Percentiles rank a stretch among this genome's conserved stretches.
Conservation (phyloP, 64 coral and sea anemone species). For the Porites australiensis region DNA sequence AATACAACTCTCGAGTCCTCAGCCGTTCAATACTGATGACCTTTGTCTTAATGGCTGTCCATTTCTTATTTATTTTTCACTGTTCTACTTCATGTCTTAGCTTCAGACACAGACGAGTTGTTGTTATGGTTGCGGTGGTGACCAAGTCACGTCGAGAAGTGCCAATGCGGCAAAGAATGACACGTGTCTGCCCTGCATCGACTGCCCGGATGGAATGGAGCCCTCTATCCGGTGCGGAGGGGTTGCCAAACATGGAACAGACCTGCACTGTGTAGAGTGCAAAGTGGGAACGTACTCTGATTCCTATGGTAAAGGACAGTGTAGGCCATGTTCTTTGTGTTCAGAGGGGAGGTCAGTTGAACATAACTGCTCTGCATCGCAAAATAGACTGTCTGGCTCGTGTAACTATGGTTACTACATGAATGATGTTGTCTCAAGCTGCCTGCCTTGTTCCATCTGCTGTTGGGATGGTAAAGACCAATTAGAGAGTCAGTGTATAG, state of each 20-base stretch:
- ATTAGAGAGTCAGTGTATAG: neutral
- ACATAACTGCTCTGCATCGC: neutral
- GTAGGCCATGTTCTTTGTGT: neutral
- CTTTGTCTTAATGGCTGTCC: too few relatives aligned
- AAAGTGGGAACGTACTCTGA: neutral
- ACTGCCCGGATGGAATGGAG: slow-evolving; percentile 27
- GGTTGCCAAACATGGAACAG: slow-evolving; percentile 16
- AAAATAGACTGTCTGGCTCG: neutral
- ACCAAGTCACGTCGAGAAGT: slow-evolving; percentile 3
- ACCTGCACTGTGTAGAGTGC: slow-evolving; percentile 14
- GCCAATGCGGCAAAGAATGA: neutral
- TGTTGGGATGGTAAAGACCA: slow-evolving; percentile 23
- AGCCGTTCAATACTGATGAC: too few relatives aligned
- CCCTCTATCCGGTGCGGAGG: slow-evolving; percentile 21
- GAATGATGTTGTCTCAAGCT: neutral
- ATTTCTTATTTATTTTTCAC: neutral
- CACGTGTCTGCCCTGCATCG: neutral
- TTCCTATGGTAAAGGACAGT: neutral
- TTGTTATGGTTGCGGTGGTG: neutral
- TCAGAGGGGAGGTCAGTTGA: neutral
- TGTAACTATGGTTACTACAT: neutral
- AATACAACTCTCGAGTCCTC: too few relatives aligned
- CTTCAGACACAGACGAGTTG: neutral
- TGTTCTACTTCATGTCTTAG: neutral
- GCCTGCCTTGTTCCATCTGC: slow-evolving; percentile 12